Evolutionary conservation across 2,888 invertebrate species (phyloP), one percentile per base, ranked within the genome.

Genomic region (Trissonchulus sp.): DNA sequence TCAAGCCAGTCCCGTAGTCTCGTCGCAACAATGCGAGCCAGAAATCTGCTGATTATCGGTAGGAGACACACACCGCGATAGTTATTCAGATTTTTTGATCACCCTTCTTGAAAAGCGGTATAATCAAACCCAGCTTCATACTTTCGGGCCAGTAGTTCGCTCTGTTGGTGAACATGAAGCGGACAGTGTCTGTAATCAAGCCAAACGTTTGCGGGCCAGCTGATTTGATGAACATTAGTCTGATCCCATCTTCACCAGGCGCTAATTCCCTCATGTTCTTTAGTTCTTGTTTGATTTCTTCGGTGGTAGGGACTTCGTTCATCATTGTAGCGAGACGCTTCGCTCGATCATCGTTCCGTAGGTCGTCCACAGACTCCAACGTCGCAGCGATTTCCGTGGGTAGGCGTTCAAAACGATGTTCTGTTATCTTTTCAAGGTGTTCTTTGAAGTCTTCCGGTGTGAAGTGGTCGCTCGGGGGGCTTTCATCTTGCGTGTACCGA

Each of bases 41-140:
- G 28, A 31, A 65, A 31, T 30, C 65, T 30, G 65, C 65, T 65
- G 34, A 30, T 34, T 34, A 65, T 65, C 34, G 65, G 31, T 65
- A 65, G 65, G 18, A 65, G 65, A 65, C 65, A 65, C 31, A 65
- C 65, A 18, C 65, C 65, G 65, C 65, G 65, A n/a, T 65, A 65
- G 31, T 65, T 65, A 34, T 65, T 65, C n/a, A 31, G 28, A n/a
- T 65, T 65, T 65, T 15, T 31, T n/a, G n/a, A n/a, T n/a, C n/a
- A n/a, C n/a, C n/a, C n/a, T n/a, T n/a, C n/a, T n/a, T n/a, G n/a
- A n/a, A 30, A 15, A 65, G 65, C 65, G 65, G 65, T 30, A 65
- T 65, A 18, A 65, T 34, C 34, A 31, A 34, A n/a, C 65, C 65
- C 28, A 65, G 28, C 34, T 65, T 65, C 8, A 65, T 30, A 18